Evolutionary conservation across 2,113 vertebrate genomes (phyloP), one percentile per base, ranked within the genome.

Genomic region (Spheniscus mendiculus): DNA sequence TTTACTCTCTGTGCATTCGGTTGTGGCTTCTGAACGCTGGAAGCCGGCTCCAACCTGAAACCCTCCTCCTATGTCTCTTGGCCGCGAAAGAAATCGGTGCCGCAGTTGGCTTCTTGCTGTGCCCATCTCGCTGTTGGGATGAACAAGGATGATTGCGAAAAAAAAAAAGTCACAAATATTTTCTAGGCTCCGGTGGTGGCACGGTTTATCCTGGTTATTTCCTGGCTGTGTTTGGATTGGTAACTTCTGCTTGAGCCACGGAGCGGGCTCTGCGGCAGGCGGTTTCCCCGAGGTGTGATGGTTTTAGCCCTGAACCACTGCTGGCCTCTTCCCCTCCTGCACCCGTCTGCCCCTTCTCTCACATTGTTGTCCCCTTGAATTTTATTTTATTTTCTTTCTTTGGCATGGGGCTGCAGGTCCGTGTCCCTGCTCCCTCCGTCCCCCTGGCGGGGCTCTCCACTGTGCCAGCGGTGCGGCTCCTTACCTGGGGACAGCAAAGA

Each of bases 391-490:
- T 72, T 36, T 27, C n/a, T n/a, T n/a, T n/a, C n/a, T 77, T 71
- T 40, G 63, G 5, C 2, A 2, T 0, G 0, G 26, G 21, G 25
- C 17, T 79, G 55, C 15, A 22, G 29, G 19, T 58, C 77, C 8
- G 1, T 9, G 52, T 65, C 44, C 15, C 12, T 32, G 38, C 15
- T 87, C 25, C 34, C 74, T 94, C 36, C 11, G 3, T 78, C 10
- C 0, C 1, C 9, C 15, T 0, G 0, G 4, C 3, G 1, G 6
- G 22, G 23, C 45, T 77, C 52, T 76, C 59, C 1, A 7, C 34
- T 2, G 3, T 63, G 65, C 47, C 0, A 1, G 4, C 0, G 1
- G 4, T 40, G 12, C 0, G 0, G 7, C 3, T 93, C 27, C 20
- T 78, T 73, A 78, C 49, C 66, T 62, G 25, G 65, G 15, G 26